Evolutionary conservation across 2,113 vertebrate species (phyloP).

Genomic region (Climacteris rufus): DNA sequence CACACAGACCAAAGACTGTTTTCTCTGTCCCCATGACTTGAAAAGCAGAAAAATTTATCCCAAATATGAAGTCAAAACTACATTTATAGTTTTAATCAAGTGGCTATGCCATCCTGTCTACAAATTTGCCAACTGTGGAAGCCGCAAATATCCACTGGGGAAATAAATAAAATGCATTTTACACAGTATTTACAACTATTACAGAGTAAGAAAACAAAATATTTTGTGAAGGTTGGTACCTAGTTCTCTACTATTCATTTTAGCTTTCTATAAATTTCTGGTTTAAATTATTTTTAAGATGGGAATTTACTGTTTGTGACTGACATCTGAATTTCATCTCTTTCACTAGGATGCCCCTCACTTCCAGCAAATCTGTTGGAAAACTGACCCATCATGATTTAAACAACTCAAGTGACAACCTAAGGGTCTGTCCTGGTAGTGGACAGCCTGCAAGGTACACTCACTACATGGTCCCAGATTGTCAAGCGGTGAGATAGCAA

Average conservation of each 20-base stretch:
- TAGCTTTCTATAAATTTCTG: background rate
- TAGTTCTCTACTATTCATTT: background rate
- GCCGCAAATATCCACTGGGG: background rate
- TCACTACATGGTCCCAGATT: background rate
- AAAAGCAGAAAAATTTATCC: background rate
- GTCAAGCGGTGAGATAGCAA: background rate
- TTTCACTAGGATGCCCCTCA: background rate
- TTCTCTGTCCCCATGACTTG: background rate
- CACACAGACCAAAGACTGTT: background rate
- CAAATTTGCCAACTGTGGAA: background rate
- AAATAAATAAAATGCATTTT: background rate
- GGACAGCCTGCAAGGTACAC: background rate
- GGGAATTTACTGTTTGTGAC: background rate
- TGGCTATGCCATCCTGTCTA: background rate
- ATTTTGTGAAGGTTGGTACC: background rate
- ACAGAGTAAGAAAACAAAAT: background rate
- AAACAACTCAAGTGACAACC: background rate
- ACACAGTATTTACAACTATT: background rate
- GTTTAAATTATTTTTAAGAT: background rate
- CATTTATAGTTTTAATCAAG: background rate
- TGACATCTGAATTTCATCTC: background rate
- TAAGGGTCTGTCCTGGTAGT: background rate
- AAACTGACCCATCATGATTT: background rate
- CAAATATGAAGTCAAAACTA: background rate
- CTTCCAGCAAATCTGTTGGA: background rate